A percentile compares a stretch with the other conserved stretches of the same genome.
phyloP scores from a whole-genome alignment of 2,888 invertebrate species.

The Dryococelus australis region DNA sequence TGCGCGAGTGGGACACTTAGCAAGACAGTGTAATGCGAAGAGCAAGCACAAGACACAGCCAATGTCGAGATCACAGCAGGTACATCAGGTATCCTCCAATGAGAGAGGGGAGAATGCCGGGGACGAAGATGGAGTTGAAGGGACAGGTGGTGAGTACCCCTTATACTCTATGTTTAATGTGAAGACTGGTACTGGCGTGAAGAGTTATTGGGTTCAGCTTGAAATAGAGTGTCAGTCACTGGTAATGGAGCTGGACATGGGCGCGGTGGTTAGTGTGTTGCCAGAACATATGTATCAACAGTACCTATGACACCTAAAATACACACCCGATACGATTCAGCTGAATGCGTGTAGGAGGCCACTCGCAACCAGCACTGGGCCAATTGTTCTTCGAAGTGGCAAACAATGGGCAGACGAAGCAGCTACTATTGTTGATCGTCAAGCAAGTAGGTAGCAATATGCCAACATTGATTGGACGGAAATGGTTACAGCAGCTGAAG shows the following conservation, averaged over 20 bases:
- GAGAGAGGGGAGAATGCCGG: not conserved
- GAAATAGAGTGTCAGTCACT: not conserved
- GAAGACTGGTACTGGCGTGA: not conserved
- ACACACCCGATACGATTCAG: not conserved
- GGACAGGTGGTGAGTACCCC: no score
- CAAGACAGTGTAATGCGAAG: no score
- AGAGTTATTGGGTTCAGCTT: not conserved
- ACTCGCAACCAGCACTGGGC: not conserved
- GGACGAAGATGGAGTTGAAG: not conserved
- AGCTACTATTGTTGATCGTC: not conserved
- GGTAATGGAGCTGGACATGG: not conserved
- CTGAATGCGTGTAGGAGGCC: not conserved
- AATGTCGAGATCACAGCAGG: no score
- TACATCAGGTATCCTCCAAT: not conserved
- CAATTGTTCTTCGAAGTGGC: not conserved
- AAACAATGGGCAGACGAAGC: not conserved
- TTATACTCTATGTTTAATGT: not conserved
- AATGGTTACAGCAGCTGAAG: not conserved
- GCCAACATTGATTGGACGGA: not conserved
- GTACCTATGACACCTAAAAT: not conserved
- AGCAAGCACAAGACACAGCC: no score
- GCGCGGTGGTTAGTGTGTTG: not conserved
- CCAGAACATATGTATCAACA: not conserved
- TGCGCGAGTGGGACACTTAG: no score
- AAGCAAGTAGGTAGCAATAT: not conserved